These are phyloP conservation scores for Drosophila varians DNA, from an alignment of 1,140 invertebrate species.

Conservation along the genomic window DNA sequence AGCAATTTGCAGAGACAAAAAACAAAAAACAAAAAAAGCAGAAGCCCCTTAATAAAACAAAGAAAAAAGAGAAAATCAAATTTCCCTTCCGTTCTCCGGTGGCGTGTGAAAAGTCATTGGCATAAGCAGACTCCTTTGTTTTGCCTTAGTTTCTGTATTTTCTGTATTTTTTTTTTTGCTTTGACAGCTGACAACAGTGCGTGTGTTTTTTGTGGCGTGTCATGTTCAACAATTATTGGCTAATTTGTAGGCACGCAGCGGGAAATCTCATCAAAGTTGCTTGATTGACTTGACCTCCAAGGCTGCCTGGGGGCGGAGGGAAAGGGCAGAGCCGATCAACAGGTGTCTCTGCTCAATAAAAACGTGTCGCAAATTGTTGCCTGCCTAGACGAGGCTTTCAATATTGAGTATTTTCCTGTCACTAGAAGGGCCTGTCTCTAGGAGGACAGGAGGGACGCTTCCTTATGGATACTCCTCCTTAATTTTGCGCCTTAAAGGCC, in stretches of 20 bases:
- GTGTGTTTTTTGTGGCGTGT: slow-evolving; percentile 48
- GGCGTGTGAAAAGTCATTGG: slow-evolving; percentile 55
- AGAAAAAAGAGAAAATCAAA: slow-evolving; percentile 37
- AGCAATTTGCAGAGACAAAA: slow-evolving; percentile 18
- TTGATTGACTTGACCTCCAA: slow-evolving; percentile 70
- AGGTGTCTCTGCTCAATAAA: slow-evolving; percentile 37
- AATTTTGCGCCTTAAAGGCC: slow-evolving; percentile 2
- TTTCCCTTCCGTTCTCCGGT: slow-evolving; percentile 44
- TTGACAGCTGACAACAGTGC: slow-evolving; percentile 42
- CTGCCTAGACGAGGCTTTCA: slow-evolving; percentile 11
- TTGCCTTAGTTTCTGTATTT: slow-evolving; percentile 23
- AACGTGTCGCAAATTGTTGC: slow-evolving; percentile 37
- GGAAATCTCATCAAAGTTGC: slow-evolving; percentile 63
- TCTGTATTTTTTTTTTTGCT: slow-evolving; percentile 14
- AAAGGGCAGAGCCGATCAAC: slow-evolving; percentile 24
- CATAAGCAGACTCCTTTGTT: slow-evolving; percentile 44
- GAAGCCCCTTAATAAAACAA: not conserved
- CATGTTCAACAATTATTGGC: slow-evolving; percentile 73
- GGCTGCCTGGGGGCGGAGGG: slow-evolving; percentile 5
- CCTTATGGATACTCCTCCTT: not conserved
- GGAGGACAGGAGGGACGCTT: slow-evolving; percentile 1
- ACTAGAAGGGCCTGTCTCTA: not conserved
- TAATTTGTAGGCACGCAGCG: slow-evolving; percentile 75
- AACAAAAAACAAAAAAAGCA: slow-evolving; percentile 2
- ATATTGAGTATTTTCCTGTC: slow-evolving; percentile 12